These are phyloP conservation scores for Aotus griseimembra DNA, from an alignment of 2,797 vertebrate species.

Conservation along the genomic window DNA sequence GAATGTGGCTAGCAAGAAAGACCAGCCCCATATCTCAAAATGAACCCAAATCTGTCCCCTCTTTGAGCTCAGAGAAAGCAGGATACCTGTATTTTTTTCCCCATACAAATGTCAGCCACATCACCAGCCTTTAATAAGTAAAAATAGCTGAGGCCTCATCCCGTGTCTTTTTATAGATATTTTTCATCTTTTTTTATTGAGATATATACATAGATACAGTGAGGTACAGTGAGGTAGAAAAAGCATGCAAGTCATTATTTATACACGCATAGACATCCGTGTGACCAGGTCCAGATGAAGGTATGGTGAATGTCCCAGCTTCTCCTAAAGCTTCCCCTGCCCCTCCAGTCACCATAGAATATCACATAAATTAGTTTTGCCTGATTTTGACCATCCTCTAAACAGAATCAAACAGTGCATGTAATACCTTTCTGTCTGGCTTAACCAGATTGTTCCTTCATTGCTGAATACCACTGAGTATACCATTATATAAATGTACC, in stretches of 20 bases:
- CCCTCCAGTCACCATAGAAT: background rate
- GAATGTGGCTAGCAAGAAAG: background rate
- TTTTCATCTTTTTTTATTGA: background rate
- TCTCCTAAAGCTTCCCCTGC: background rate
- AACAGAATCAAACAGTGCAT: background rate
- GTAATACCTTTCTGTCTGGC: background rate
- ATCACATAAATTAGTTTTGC: background rate
- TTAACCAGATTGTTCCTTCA: background rate
- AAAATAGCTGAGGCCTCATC: background rate
- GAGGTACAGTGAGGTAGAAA: background rate
- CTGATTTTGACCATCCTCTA: background rate
- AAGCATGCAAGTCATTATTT: background rate
- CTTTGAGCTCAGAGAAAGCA: background rate
- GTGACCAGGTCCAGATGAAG: background rate
- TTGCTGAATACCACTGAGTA: background rate
- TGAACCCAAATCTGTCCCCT: background rate
- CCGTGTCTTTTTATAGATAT: background rate
- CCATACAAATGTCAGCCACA: background rate
- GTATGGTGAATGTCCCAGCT: background rate
- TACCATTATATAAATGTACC: too few relatives aligned
- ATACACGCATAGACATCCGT: accelerated
- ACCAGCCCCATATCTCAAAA: background rate
- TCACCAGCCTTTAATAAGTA: background rate
- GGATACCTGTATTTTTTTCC: background rate
- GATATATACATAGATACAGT: background rate